These are phyloP conservation scores for Spisula subtruncata DNA, from an alignment of 2,888 invertebrate genomes.

Conservation along the genomic window DNA sequence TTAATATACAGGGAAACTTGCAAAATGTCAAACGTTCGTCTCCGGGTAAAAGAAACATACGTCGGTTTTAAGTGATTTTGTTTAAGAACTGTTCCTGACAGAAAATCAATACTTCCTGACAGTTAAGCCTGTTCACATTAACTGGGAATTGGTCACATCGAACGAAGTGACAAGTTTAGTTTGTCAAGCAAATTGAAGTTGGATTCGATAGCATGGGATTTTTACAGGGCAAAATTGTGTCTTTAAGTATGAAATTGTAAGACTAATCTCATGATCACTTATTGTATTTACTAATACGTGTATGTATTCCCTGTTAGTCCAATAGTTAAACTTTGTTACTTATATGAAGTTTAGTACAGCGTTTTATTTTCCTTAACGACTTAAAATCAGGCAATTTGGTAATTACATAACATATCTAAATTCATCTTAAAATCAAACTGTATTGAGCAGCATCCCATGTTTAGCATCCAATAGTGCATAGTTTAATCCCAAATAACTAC, in stretches of 20 bases:
- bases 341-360: too few relatives aligned
- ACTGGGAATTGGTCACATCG: background rate
- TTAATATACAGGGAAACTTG: background rate
- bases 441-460: too few relatives aligned
- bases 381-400: too few relatives aligned
- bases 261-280: background rate
- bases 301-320: too few relatives aligned
- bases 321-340: too few relatives aligned
- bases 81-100: background rate
- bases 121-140: background rate
- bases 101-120: slow-evolving; percentile 5
- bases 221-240: background rate
- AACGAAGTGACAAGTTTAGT: slow-evolving; percentile 1
- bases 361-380: too few relatives aligned
- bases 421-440: too few relatives aligned
- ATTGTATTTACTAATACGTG: background rate
- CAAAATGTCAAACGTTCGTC: background rate
- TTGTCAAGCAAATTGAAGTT: background rate
- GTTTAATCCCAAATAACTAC: too few relatives aligned
- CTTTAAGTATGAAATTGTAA: background rate
- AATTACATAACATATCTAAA: too few relatives aligned
- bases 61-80: slow-evolving; percentile 11
- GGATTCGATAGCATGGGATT: background rate
- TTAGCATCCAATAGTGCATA: too few relatives aligned
- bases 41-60: background rate